These are phyloP conservation scores for Athripsodes cinereus DNA, from an alignment of 2,888 invertebrate genomes.

Conservation along the genomic window DNA sequence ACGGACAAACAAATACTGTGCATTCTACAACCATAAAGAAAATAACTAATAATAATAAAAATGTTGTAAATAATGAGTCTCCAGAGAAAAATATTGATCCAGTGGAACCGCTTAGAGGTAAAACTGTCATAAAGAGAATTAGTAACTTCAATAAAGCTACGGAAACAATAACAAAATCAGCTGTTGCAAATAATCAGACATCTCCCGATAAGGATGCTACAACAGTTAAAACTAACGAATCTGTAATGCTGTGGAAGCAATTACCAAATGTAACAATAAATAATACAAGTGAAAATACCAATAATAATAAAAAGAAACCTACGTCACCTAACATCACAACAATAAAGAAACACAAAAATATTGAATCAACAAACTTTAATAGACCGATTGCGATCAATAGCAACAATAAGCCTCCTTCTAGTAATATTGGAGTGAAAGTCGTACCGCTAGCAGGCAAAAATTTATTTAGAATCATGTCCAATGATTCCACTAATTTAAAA, in stretches of 20 bases:
- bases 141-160: neutral
- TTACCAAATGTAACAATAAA: neutral
- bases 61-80: neutral
- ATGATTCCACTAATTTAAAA: neutral
- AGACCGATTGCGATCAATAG: no score
- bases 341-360: neutral
- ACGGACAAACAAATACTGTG: neutral
- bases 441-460: neutral
- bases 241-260: neutral
- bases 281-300: neutral
- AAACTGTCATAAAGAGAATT: neutral
- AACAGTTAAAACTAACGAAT: neutral
- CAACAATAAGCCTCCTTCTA: neutral
- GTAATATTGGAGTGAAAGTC: neutral
- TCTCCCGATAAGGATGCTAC: neutral
- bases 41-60: neutral
- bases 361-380: neutral
- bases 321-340: neutral
- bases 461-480: neutral
- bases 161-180: neutral
- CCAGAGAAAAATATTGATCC: constrained; percentile 1
- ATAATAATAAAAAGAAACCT: neutral
- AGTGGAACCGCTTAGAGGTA: neutral
- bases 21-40: neutral
- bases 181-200: no score